These are phyloP conservation scores for Abscondita cerata DNA, from an alignment of 2,888 invertebrate species.

Conservation along the genomic window DNA sequence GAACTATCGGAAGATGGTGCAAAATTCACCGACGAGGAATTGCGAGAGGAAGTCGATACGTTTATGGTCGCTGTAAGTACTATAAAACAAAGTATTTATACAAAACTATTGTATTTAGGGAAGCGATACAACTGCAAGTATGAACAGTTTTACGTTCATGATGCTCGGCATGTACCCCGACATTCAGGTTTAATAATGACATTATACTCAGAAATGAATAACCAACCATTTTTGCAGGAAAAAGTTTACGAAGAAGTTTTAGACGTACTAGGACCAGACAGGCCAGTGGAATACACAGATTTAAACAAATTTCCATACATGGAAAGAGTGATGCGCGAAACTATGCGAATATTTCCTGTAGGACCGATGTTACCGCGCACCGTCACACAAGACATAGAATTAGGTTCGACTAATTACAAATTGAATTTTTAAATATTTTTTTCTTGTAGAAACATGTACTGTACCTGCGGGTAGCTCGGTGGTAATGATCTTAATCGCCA, in stretches of 20 bases:
- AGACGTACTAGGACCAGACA: conserved; percentile 57
- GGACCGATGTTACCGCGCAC: conserved; percentile 42
- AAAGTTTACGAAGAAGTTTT: too few species aligned
- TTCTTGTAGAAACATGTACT: conserved; percentile 2
- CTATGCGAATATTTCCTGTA: conserved; percentile 60
- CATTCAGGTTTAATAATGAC: too few species aligned
- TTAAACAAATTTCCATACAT: conserved; percentile 62
- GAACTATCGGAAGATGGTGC: conserved; percentile 56
- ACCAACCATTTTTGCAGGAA: too few species aligned
- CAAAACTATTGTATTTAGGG: too few species aligned
- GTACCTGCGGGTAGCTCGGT: conserved; percentile 16
- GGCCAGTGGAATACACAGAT: conserved; percentile 59
- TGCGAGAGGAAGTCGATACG: conserved; percentile 65
- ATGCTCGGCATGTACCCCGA: too few species aligned
- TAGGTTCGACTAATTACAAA: conserved; percentile 11
- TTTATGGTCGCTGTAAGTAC: conserved; percentile 64
- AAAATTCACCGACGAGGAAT: conserved; percentile 60
- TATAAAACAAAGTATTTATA: too few species aligned
- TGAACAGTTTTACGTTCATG: too few species aligned
- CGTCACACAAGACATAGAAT: conserved; percentile 19
- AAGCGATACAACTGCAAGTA: conserved; percentile 10
- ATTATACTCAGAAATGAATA: too few species aligned
- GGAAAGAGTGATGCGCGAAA: conserved; percentile 65
- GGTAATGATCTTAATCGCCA: background rate
- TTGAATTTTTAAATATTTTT: background rate